Base-by-base conservation (phyloP, 2,888 invertebrate species). In the Pandemis heparana region DNA sequence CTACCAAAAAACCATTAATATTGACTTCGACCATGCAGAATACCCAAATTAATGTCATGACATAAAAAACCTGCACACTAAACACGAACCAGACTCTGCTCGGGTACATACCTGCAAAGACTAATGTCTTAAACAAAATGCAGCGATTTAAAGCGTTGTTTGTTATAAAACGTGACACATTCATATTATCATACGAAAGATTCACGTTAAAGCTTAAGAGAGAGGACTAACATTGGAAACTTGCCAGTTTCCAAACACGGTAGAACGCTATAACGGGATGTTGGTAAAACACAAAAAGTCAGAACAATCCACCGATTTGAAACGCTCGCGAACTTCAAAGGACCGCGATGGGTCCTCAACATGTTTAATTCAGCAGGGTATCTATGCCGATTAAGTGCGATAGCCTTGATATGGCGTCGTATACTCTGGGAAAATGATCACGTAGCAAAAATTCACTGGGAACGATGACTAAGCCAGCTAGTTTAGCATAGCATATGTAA, bases 181-280 rank as follows among this genome's bases (percentile, higher is more conserved):
- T 23, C 23, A 56, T 18, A 56, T 46, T 38, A 63, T 51, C 48
- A 62, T 53, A 23, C 18, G 32, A 60, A 41, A 16, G 56, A 51
- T 18, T n/a, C 16, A 48, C 32, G 32, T 56, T 43, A 38, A 56
- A 63, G 67, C 75, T 74, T 63, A 70, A 67, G 72, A 65, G 73
- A 80, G 83, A 81, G 81, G 77, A 82, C 80, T 83, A 81, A 53
- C 76, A 79, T 83, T 87, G 91, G 89, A 81, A 73, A 70, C 48
- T 70, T 79, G 89, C 92, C 92, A 92, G 88, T 86, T 83, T 86
- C 87, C 87, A 83, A 87, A 85, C 82, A 78, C 79, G 83, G 81
- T 80, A 69, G 78, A 76, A 73, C 81, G 81, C 83, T 83, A 85
- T 82, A 84, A 82, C 82, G 82, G 82, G 81, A 81, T 81, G 81